Percentiles rank a stretch among this genome's conserved stretches.
Evolutionary conservation across 1,140 invertebrate genomes (phyloP).

Genomic region (Aporrectodea caliginosa): DNA sequence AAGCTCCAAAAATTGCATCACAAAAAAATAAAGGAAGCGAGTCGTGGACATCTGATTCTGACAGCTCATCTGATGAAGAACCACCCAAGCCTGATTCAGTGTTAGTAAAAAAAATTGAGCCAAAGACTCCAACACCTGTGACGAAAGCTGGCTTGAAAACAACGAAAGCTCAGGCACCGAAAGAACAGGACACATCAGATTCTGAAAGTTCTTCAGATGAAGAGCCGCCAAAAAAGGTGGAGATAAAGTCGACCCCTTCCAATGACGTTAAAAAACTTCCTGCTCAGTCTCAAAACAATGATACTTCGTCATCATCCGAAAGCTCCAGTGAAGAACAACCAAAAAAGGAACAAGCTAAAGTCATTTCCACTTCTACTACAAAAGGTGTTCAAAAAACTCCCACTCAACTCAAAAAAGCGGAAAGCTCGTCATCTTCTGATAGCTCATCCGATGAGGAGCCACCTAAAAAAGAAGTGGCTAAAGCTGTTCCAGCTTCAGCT

Average conservation of each 20-base stretch:
- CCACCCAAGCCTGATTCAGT: no score
- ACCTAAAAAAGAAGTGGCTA: background rate
- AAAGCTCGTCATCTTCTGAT: background rate
- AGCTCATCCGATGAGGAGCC: constrained; percentile 13
- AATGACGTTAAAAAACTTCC: background rate
- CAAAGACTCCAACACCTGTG: background rate
- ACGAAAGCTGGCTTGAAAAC: constrained; percentile 28
- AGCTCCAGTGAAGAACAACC: constrained; percentile 5
- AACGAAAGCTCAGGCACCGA: constrained; percentile 7
- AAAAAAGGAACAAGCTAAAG: background rate
- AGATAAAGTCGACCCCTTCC: background rate
- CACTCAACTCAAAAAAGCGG: background rate
- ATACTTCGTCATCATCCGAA: background rate
- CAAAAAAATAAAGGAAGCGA: background rate
- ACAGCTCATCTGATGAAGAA: background rate
- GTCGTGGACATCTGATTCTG: background rate
- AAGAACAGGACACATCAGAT: background rate
- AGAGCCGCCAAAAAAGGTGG: background rate
- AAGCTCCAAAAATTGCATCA: background rate
- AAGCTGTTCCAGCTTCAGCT: constrained; percentile 21
- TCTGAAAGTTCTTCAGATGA: constrained; percentile 1
- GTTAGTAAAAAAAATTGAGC: background rate
- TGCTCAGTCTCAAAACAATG: background rate
- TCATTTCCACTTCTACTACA: constrained; percentile 12
- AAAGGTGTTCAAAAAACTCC: constrained; percentile 25